Conservation (phyloP, 2,797 vertebrate genomes). For the Mus spretus region DNA sequence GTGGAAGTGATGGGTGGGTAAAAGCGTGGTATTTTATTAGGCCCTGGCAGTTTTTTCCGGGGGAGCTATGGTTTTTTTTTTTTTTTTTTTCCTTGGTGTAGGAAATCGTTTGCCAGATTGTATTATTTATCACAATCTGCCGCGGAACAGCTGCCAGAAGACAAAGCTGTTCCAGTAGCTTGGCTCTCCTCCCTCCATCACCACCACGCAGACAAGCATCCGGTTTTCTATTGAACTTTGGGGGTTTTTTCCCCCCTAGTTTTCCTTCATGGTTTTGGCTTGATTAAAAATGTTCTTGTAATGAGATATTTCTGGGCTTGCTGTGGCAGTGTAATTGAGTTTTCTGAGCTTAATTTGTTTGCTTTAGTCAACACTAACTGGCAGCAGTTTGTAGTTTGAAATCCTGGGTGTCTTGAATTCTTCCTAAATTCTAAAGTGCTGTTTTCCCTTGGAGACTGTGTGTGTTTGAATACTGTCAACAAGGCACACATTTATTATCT, state of each 20-base stretch:
- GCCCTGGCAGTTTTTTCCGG: slow-evolving; percentile 60
- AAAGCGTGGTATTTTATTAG: slow-evolving; percentile 64
- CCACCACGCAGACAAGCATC: slow-evolving; percentile 61
- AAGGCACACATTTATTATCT: slow-evolving; percentile 30
- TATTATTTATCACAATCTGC: slow-evolving; percentile 78
- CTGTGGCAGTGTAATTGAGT: slow-evolving; percentile 56
- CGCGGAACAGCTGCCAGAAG: slow-evolving; percentile 76
- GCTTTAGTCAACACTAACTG: slow-evolving; percentile 72
- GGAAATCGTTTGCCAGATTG: slow-evolving; percentile 76
- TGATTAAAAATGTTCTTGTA: slow-evolving; percentile 75
- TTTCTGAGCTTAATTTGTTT: slow-evolving; percentile 79
- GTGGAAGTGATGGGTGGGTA: slow-evolving; percentile 53
- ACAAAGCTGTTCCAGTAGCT: slow-evolving; percentile 67
- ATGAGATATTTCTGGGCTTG: slow-evolving; percentile 75
- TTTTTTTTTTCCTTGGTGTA: slow-evolving; percentile 74
- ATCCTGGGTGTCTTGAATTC: slow-evolving; percentile 69
- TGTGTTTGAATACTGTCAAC: slow-evolving; percentile 51
- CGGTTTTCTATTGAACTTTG: slow-evolving; percentile 65
- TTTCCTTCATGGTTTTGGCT: slow-evolving; percentile 79
- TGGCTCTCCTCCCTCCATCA: slow-evolving; percentile 1
- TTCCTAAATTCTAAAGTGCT: slow-evolving; percentile 50
- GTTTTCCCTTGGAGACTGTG: slow-evolving; percentile 47
- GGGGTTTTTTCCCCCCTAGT: neutral
- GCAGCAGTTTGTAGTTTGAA: slow-evolving; percentile 71
- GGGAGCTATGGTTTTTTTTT: slow-evolving; percentile 13